Evolutionary conservation across 2,113 vertebrate genomes (phyloP).

Genomic region (Petroica traversi): DNA sequence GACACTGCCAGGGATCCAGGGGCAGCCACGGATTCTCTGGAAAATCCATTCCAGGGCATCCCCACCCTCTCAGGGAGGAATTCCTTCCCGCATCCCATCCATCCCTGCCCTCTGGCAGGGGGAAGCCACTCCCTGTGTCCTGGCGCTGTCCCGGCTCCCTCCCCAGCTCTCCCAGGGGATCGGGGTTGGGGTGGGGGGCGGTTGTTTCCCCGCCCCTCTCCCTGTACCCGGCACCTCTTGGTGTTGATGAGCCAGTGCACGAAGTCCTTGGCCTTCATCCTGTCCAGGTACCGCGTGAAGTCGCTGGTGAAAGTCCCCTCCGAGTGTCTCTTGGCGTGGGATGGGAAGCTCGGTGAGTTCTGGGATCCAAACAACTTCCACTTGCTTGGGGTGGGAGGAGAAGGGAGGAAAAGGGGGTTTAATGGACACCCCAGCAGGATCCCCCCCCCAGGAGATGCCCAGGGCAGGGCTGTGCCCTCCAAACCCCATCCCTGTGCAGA

Average conservation of each 20-base stretch:
- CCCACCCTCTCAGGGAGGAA: background rate
- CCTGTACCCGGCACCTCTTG: constrained; percentile 36
- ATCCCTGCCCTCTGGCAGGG: background rate
- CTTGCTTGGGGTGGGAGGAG: background rate
- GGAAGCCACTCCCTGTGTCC: background rate
- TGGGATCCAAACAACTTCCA: constrained; percentile 21
- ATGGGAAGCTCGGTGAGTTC: background rate
- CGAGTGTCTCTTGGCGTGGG: constrained; percentile 73
- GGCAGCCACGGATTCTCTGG: background rate
- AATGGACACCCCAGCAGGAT: fast-evolving
- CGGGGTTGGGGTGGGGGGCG: fast-evolving
- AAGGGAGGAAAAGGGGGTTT: fast-evolving
- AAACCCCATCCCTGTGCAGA: background rate
- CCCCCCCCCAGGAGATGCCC: fast-evolving
- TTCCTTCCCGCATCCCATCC: background rate
- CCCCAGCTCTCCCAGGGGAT: background rate
- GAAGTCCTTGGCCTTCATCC: constrained; percentile 82
- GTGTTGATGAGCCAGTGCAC: constrained; percentile 81
- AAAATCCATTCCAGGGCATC: background rate
- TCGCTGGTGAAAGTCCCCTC: constrained; percentile 83
- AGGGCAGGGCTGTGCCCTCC: too few relatives aligned
- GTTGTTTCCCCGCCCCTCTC: background rate
- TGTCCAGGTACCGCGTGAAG: constrained; percentile 77
- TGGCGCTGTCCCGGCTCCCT: too few relatives aligned
- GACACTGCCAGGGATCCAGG: background rate